These are phyloP conservation scores for Tragelaphus scriptus DNA, from an alignment of 2,113 vertebrate species.

Conservation along the genomic window DNA sequence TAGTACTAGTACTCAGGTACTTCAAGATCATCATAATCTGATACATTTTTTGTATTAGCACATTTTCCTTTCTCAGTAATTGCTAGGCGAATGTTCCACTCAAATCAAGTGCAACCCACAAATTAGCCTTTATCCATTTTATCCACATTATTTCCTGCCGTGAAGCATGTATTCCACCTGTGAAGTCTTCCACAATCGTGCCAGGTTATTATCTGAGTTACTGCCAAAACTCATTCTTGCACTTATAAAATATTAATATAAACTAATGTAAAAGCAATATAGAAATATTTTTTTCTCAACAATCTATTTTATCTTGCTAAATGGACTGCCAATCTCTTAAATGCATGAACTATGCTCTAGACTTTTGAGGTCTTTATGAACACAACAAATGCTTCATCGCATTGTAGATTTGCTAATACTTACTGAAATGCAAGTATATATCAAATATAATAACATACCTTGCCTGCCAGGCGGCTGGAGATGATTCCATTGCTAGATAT, in stretches of 20 bases:
- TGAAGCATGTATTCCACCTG: not conserved
- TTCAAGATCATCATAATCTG: not conserved
- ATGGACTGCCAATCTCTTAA: not conserved
- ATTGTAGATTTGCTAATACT: fast-evolving
- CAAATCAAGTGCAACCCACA: not conserved
- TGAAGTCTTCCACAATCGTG: not conserved
- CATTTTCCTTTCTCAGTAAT: not conserved
- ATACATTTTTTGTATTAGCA: not conserved
- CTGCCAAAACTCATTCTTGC: not conserved
- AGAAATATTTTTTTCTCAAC: not conserved
- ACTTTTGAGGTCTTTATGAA: not conserved
- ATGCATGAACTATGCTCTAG: not conserved
- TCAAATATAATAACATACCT: conserved; percentile 80
- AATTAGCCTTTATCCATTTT: not conserved
- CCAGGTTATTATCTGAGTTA: not conserved
- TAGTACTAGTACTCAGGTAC: not conserved
- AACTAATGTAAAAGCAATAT: not conserved
- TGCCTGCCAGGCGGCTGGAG: conserved; percentile 93
- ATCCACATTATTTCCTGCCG: not conserved
- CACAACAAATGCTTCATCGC: not conserved
- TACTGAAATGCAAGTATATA: not conserved
- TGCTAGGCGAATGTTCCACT: not conserved
- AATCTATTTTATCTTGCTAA: not conserved
- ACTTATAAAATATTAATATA: not conserved
- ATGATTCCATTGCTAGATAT: conserved; percentile 98